Conservation (phyloP, 2,797 vertebrate genomes). For the Sciurus carolinensis region DNA sequence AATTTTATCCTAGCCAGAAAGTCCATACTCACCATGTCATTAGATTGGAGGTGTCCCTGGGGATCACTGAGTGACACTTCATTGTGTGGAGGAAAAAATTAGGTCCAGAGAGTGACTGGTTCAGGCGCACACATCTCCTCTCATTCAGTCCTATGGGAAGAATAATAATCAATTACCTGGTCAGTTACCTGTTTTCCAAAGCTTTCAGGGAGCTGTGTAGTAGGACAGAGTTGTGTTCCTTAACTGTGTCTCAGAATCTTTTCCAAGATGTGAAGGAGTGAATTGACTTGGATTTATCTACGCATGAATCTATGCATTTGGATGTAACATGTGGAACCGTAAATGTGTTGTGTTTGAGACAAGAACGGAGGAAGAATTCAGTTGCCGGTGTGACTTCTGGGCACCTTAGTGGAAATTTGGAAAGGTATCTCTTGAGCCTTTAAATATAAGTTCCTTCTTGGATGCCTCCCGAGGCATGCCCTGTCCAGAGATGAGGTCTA, state of each 20-base stretch:
- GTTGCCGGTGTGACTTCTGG: neutral
- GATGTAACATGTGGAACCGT: neutral
- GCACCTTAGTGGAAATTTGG: neutral
- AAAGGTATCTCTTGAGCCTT: constrained; percentile 12
- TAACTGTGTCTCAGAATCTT: neutral
- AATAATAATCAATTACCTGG: no score
- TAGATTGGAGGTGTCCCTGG: neutral
- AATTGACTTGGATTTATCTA: neutral
- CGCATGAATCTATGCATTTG: neutral
- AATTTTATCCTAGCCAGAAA: neutral
- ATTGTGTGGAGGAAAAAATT: neutral
- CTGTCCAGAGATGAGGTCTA: neutral
- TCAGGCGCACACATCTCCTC: neutral
- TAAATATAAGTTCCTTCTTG: neutral
- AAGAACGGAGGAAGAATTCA: neutral
- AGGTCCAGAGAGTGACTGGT: neutral
- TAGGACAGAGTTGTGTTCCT: neutral
- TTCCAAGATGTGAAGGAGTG: neutral
- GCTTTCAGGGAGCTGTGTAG: neutral
- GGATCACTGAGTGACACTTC: neutral
- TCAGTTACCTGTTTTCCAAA: neutral
- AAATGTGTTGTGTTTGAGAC: neutral
- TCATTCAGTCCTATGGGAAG: neutral
- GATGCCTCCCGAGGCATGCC: neutral
- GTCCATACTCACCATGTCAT: no score